phyloP scores from a whole-genome alignment of 2,113 vertebrate genomes.

The Furnarius figulus region DNA sequence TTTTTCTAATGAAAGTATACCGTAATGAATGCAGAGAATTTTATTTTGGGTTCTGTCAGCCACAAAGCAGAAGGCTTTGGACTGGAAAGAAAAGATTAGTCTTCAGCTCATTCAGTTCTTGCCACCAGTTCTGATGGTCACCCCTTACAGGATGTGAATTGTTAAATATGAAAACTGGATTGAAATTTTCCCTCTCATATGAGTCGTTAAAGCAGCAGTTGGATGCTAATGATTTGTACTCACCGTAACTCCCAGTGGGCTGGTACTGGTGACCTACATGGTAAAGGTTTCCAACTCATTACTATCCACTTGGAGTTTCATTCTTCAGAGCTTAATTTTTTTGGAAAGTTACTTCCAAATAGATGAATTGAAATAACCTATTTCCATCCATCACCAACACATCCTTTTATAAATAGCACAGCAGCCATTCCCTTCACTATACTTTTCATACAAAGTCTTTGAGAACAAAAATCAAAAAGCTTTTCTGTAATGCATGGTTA shows the following conservation, averaged over 20 bases:
- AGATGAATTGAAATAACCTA: not conserved
- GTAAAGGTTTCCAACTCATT: not conserved
- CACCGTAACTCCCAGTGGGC: not conserved
- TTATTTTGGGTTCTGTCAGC: not conserved
- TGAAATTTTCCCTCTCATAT: not conserved
- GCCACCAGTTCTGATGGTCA: not conserved
- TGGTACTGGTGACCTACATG: not conserved
- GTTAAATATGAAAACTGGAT: not conserved
- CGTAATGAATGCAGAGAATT: not conserved
- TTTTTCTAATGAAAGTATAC: not conserved
- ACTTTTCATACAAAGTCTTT: not conserved
- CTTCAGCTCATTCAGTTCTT: not conserved
- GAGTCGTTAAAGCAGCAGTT: not conserved
- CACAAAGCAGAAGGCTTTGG: not conserved
- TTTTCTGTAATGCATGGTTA: not conserved
- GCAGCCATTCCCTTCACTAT: not conserved
- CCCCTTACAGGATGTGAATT: not conserved
- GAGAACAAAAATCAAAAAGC: not conserved
- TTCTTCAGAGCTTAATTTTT: not conserved
- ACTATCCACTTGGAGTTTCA: not conserved
- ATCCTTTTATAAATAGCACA: not conserved
- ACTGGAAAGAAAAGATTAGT: not conserved
- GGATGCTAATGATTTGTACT: not conserved
- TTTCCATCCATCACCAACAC: not conserved
- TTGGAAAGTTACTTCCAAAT: not conserved